Conservation (phyloP, 2,797 vertebrate genomes). For the Hemibagrus guttatus region DNA sequence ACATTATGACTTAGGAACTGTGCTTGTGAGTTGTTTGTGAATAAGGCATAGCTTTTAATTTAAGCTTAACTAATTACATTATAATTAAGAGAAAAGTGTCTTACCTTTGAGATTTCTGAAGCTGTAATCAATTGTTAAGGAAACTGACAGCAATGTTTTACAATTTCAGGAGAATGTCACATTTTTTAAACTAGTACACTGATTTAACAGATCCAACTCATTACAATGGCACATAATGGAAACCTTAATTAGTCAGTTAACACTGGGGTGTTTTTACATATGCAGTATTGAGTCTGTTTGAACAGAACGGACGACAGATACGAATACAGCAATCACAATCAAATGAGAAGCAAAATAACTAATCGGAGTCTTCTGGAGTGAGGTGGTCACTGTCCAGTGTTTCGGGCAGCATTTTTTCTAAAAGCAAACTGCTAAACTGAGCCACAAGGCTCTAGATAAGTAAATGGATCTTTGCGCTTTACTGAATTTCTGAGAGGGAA, state of each 20-base stretch:
- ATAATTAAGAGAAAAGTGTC: not conserved
- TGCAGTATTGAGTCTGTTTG: not conserved
- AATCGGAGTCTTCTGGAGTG: not conserved
- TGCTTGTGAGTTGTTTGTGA: not conserved
- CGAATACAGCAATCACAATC: no score
- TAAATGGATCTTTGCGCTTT: no score
- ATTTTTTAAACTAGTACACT: not conserved
- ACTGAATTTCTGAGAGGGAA: no score
- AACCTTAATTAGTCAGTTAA: not conserved
- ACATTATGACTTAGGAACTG: not conserved
- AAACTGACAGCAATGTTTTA: conserved; percentile 41
- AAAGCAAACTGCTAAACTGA: no score
- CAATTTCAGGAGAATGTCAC: not conserved
- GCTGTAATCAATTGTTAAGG: conserved; percentile 82
- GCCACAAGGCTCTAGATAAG: no score
- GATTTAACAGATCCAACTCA: not conserved
- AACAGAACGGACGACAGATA: no score
- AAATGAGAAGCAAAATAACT: not conserved
- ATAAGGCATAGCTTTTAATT: not conserved
- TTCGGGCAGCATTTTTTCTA: no score
- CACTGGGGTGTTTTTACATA: not conserved
- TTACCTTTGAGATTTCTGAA: conserved; percentile 84
- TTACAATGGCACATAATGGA: not conserved
- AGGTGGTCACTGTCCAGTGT: not conserved
- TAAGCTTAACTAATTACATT: no score